Evolutionary conservation across 2,888 invertebrate genomes (phyloP).

Genomic region (Rhaphigaster nebulosa): DNA sequence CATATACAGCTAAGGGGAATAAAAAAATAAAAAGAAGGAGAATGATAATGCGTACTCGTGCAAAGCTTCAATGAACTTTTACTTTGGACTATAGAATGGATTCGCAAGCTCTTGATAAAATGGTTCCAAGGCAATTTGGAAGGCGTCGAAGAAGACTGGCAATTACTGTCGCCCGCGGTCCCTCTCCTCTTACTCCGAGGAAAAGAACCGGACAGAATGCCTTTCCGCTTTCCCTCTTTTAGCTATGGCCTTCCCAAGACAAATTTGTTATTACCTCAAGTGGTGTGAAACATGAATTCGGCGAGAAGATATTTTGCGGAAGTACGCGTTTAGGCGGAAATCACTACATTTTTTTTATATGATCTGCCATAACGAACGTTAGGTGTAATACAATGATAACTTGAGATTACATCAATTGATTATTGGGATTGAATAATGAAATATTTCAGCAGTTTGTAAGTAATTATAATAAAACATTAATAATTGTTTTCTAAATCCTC

Average conservation of each 20-base stretch:
- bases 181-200: no score
- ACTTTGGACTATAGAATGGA: not conserved
- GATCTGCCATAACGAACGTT: not conserved
- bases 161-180: not conserved
- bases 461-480: no score
- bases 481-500: no score
- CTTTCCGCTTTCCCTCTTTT: slow-evolving; percentile 22
- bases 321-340: not conserved
- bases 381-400: no score
- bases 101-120: not conserved
- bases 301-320: not conserved
- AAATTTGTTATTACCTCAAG: not conserved
- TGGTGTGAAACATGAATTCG: not conserved
- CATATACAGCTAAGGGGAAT: no score
- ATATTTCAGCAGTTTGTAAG: no score
- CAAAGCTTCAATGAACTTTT: not conserved
- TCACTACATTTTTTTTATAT: not conserved
- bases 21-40: not conserved
- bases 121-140: not conserved
- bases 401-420: no score
- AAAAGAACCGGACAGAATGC: not conserved
- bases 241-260: not conserved
- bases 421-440: no score
- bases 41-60: not conserved
- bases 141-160: not conserved